Percentiles rank a stretch among this genome's conserved stretches.
Evolutionary conservation across 2,113 vertebrate species (phyloP).

Genomic region (Hydropotes inermis): DNA sequence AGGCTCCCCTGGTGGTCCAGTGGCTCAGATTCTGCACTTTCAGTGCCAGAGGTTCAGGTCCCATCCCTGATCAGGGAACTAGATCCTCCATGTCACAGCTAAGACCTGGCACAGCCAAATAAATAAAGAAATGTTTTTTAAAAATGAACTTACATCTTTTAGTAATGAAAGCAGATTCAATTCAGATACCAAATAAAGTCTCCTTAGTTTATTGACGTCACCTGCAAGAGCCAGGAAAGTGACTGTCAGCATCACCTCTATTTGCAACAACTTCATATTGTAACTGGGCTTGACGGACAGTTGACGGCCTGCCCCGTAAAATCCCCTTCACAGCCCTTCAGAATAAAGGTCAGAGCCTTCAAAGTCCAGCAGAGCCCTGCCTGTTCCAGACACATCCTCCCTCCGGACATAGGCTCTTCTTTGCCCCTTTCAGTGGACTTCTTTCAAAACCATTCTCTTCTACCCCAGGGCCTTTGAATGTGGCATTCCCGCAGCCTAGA

Average conservation of each 20-base stretch:
- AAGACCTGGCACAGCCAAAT: not conserved
- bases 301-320: not conserved
- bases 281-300: not conserved
- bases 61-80: not conserved
- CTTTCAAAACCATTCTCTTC: not conserved
- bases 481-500: not conserved
- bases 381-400: not conserved
- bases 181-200: not conserved
- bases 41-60: not conserved
- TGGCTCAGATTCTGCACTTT: not conserved
- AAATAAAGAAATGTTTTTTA: not conserved
- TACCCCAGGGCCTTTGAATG: not conserved
- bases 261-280: not conserved
- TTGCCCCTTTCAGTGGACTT: not conserved
- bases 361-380: not conserved
- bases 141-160: not conserved
- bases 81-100: not conserved
- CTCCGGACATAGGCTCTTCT: not conserved
- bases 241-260: not conserved
- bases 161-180: not conserved
- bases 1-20: not conserved
- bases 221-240: not conserved
- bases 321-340: not conserved
- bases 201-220: not conserved
- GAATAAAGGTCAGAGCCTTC: not conserved